Conservation (phyloP, 30 jellyfish, hydroid and myxozoan species). For the Pelagia noctiluca region DNA sequence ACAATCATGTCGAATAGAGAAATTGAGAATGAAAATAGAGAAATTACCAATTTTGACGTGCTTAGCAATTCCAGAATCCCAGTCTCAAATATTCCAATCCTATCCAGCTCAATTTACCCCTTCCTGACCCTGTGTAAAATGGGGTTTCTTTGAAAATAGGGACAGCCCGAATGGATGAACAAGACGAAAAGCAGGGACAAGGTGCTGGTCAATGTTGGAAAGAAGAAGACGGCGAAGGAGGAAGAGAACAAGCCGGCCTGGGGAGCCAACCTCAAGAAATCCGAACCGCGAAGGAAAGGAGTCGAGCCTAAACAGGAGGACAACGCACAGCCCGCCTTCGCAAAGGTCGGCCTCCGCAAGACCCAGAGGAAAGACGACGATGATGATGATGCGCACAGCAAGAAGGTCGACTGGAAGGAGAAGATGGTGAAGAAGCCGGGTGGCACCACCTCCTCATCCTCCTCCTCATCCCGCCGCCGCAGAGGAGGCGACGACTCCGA, state of each 20-base stretch:
- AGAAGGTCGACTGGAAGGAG: conserved; percentile 67
- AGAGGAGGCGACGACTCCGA: conserved; percentile 92
- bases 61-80: no score
- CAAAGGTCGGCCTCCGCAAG: conserved; percentile 63
- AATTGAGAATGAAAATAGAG: no score
- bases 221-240: conserved; percentile 74
- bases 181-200: conserved; percentile 74
- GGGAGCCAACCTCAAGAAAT: conserved; percentile 70
- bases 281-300: conserved; percentile 43
- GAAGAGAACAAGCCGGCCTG: conserved; percentile 79
- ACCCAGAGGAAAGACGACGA: conserved; percentile 71
- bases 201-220: conserved; percentile 73
- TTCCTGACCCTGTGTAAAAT: not conserved
- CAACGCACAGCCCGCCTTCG: conserved; percentile 53
- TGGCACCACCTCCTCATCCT: no score
- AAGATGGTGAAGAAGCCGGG: conserved; percentile 52
- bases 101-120: no score
- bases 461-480: conserved; percentile 77
- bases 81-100: no score
- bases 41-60: no score
- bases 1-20: no score
- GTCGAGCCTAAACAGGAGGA: conserved; percentile 45
- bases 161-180: conserved; percentile 90
- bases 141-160: conserved; percentile 14
- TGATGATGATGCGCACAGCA: conserved; percentile 39